Base-by-base conservation (phyloP, 1,140 invertebrate species). In the Ectropis grisescens region DNA sequence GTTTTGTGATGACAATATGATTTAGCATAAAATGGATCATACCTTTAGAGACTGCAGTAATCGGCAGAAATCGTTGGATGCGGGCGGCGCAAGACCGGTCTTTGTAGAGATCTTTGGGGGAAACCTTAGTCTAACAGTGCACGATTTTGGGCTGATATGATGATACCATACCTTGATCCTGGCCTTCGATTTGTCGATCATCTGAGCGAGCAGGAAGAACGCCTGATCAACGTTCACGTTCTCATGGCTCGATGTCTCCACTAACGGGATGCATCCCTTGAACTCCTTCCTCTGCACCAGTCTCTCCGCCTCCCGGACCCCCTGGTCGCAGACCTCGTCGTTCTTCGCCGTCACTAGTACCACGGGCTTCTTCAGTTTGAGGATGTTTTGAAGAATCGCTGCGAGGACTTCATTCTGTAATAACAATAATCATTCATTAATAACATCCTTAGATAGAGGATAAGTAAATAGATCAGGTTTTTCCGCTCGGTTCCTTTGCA, bases 211-310 rank as follows among this genome's bases (percentile, higher is more conserved):
- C 28, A 95, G 85, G 59, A 98, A 87, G 78, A 98, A 98, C 5
- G 96, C 94, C 42, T 93, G 82, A 66, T 98, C 97, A 10, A 98
- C 93, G 79, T 99, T 99, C 29, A 99, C 94, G 75, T 97, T 98
- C 62, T 98, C 93, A 61, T 98, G 95, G 5, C 96, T 91, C 8
- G 96, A 98, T 0, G 96, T 97, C 85, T 98, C 97, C 19, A 99
- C 90, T 26, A 98, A 82, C 0, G 93, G 89, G 50, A 98, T 93
- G 44, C 86, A 85, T 38, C 90, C 89, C 68, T 95, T 96, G 62
- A 95, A 97, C 74, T 98, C 96, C 74, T 97, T 97, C 13, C 95
- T 85, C 60, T 90, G 89, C 1, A 96, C 86, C 26, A 98, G 82
- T 60, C 91, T 91, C 59, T 98, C 95, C 0, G 92, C 94, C 78